Conservation (phyloP, 1,140 invertebrate genomes). For the Lepidurus apus region DNA sequence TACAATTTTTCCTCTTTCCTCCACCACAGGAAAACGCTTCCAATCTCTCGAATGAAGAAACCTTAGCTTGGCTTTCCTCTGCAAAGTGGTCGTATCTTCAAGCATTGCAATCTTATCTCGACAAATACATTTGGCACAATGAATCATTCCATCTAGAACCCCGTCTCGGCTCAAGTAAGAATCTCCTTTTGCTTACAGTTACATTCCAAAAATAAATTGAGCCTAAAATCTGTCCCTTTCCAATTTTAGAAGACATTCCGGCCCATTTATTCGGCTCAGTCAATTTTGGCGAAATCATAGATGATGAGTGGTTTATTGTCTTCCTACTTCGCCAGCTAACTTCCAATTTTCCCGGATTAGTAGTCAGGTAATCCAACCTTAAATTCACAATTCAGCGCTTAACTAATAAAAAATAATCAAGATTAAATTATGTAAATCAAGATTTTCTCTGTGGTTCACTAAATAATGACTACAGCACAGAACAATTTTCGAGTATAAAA, state of each 20-base stretch:
- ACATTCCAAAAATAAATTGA: not conserved
- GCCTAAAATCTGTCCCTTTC: not conserved
- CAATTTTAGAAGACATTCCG: conserved; percentile 17
- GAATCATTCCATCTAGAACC: conserved; percentile 7
- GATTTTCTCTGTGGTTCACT: no score
- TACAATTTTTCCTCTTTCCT: not conserved
- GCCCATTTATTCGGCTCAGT: not conserved
- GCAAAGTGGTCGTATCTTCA: not conserved
- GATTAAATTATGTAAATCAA: no score
- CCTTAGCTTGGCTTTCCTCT: not conserved
- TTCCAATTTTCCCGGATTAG: not conserved
- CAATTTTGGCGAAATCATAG: not conserved
- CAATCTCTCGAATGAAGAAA: not conserved
- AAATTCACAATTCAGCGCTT: no score
- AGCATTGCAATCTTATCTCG: not conserved
- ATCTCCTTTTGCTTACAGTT: not conserved
- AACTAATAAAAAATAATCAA: no score
- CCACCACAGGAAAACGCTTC: conserved; percentile 1
- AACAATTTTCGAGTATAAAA: no score
- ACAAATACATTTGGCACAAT: not conserved
- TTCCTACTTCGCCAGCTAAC: not conserved
- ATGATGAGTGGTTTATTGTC: conserved; percentile 2
- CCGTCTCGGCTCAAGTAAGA: not conserved
- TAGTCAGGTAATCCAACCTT: no score
- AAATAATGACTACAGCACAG: no score